phyloP scores from a whole-genome alignment of 2,888 invertebrate species.

The Mechanitis mazaeus region DNA sequence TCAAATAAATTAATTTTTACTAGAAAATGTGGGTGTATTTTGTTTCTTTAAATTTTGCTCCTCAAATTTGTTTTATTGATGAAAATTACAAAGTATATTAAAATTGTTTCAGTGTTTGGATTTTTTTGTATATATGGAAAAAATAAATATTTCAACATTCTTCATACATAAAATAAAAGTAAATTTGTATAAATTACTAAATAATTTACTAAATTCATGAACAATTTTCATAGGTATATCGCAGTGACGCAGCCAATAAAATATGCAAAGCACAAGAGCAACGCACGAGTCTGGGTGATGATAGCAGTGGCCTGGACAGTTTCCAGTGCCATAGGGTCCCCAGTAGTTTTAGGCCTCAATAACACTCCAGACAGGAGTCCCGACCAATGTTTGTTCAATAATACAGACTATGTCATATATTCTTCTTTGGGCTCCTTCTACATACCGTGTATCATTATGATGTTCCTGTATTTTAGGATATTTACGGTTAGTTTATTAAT shows the following conservation, averaged over 20 bases:
- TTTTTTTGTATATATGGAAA: no score
- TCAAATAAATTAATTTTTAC: no score
- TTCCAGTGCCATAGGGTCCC: conserved; percentile 93
- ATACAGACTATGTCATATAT: conserved; percentile 98
- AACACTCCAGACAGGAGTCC: conserved; percentile 90
- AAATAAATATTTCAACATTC: no score
- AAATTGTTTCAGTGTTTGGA: no score
- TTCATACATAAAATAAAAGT: no score
- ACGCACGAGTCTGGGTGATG: conserved; percentile 94
- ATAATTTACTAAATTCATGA: no score
- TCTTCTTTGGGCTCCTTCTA: conserved; percentile 99
- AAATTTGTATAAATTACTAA: no score
- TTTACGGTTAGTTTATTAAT: conserved; percentile 85
- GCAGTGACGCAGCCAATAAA: conserved; percentile 99
- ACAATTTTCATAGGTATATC: conserved; percentile 86
- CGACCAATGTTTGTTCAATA: conserved; percentile 96
- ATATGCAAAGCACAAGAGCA: conserved; percentile 99
- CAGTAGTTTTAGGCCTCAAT: conserved; percentile 96
- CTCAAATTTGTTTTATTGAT: no score
- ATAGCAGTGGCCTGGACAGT: conserved; percentile 97
- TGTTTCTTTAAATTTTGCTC: no score
- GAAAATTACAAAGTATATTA: no score
- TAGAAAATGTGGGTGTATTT: no score
- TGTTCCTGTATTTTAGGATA: conserved; percentile 97
- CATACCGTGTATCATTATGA: conserved; percentile 98